A percentile compares a stretch with the other conserved stretches of the same genome.
These are phyloP conservation scores for Pelvicachromis taeniatus DNA, from an alignment of 2,113 vertebrate genomes.

Conservation along the genomic window DNA sequence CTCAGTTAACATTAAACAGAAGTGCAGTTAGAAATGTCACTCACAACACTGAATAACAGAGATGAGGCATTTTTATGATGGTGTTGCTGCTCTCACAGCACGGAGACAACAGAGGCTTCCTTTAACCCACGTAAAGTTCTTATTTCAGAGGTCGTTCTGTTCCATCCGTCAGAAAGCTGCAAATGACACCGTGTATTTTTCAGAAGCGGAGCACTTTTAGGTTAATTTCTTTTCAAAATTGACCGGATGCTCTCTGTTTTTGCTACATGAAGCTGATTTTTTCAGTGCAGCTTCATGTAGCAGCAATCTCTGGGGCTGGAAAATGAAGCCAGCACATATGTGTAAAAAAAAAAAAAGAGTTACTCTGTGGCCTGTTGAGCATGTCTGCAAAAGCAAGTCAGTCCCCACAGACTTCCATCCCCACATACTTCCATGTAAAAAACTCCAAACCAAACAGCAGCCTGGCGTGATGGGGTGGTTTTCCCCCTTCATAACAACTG, in stretches of 20 bases:
- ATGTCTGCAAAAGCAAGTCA: background rate
- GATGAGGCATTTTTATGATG: too few species aligned
- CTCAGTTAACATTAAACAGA: background rate
- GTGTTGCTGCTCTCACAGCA: background rate
- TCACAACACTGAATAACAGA: background rate
- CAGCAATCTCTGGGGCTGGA: background rate
- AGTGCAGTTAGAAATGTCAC: background rate
- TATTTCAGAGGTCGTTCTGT: background rate
- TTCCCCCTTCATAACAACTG: background rate
- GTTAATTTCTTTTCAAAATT: background rate
- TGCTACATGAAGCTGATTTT: too few species aligned
- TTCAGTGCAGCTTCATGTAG: background rate
- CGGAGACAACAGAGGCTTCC: background rate
- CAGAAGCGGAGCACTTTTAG: background rate
- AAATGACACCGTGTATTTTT: background rate
- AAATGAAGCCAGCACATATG: background rate
- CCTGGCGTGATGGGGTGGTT: background rate
- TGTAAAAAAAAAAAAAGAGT: background rate
- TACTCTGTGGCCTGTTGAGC: background rate
- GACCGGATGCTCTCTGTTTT: too few species aligned
- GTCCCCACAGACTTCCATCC: background rate
- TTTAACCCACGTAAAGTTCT: background rate
- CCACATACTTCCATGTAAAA: background rate
- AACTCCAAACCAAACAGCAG: background rate
- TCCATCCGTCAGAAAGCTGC: background rate